Conservation (phyloP, 2,888 invertebrate genomes). For the Acronicta alni region DNA sequence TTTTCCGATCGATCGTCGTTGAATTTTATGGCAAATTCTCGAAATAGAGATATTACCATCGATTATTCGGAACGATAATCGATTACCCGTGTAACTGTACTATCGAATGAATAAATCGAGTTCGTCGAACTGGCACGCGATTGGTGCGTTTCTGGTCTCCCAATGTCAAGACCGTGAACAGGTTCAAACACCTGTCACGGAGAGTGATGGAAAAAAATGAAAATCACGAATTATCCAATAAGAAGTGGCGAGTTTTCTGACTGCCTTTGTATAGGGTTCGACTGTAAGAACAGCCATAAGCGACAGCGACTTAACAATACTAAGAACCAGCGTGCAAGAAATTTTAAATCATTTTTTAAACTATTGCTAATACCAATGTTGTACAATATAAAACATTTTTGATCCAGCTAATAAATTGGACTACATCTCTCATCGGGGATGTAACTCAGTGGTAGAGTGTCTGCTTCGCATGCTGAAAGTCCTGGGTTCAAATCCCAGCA, state of each 20-base stretch:
- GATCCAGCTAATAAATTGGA: not conserved
- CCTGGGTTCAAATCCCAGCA: constrained; percentile 91
- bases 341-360: not conserved
- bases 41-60: constrained; percentile 52
- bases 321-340: not conserved
- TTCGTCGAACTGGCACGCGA: constrained; percentile 68
- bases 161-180: constrained; percentile 85
- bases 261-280: constrained; percentile 56
- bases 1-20: constrained; percentile 41
- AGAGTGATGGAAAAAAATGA: constrained; percentile 69
- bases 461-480: constrained; percentile 92
- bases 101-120: constrained; percentile 64
- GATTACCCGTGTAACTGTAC: constrained; percentile 70
- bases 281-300: constrained; percentile 33
- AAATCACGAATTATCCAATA: constrained; percentile 88
- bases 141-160: constrained; percentile 62
- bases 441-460: constrained; percentile 90
- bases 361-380: too few species aligned
- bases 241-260: constrained; percentile 78
- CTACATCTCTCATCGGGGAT: constrained; percentile 67
- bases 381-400: not conserved
- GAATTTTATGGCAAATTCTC: constrained; percentile 50
- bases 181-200: constrained; percentile 84
- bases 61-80: constrained; percentile 62
- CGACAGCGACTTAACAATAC: constrained; percentile 52